phyloP scores from a whole-genome alignment of 2,113 vertebrate species.

The Mus pahari region DNA sequence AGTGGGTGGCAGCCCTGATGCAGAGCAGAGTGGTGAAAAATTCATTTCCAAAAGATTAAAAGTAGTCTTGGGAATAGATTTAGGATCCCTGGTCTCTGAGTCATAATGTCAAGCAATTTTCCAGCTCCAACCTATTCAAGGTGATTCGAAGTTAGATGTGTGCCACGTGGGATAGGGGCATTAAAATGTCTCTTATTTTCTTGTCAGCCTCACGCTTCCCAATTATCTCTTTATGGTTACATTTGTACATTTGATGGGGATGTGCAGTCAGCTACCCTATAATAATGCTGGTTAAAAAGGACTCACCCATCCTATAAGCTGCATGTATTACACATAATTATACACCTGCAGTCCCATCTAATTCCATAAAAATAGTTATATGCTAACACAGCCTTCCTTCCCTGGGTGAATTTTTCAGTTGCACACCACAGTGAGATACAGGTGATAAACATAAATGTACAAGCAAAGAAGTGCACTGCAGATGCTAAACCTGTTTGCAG shows the following conservation, averaged over 20 bases:
- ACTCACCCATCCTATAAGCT: not conserved
- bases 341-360: not conserved
- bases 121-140: constrained; percentile 5
- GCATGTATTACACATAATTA: not conserved
- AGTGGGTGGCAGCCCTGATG: not conserved
- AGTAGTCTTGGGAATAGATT: not conserved
- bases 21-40: not conserved
- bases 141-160: not conserved
- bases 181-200: constrained; percentile 17
- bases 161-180: not conserved
- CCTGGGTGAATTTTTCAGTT: not conserved
- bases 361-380: not conserved
- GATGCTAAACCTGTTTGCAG: not conserved
- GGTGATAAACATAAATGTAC: not conserved
- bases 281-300: constrained; percentile 29
- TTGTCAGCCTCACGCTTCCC: not conserved
- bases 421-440: not conserved
- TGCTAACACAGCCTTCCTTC: not conserved
- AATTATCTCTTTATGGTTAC: constrained; percentile 19
- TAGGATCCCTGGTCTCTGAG: not conserved
- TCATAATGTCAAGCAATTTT: not conserved
- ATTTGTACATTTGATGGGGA: not conserved
- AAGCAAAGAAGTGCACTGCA: not conserved
- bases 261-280: constrained; percentile 8
- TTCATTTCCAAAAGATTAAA: not conserved